phyloP scores from a whole-genome alignment of 2,797 vertebrate species.

The Chaetodon trifasciatus region DNA sequence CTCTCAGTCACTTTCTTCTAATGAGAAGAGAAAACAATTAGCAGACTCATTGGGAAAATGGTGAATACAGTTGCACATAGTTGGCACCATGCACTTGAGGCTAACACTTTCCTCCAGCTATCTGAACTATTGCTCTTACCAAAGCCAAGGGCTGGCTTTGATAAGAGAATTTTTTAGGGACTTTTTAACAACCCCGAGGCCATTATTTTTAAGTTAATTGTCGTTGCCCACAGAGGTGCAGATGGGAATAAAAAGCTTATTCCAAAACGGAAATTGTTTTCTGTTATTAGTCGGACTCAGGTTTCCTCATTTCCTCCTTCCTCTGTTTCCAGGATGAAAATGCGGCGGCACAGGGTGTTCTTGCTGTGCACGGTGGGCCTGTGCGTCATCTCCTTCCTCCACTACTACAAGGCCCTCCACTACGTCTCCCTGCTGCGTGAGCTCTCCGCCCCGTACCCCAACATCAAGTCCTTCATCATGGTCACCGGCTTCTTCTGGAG shows the following conservation, averaged over 20 bases:
- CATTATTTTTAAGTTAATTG: conserved; percentile 7
- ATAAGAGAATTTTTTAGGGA: too few species aligned
- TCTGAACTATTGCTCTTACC: too few species aligned
- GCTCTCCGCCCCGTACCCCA: conserved; percentile 96
- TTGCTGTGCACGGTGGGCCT: conserved; percentile 99
- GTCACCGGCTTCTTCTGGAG: conserved; percentile 94
- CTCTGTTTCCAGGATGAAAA: conserved; percentile 93
- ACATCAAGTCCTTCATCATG: conserved; percentile 96
- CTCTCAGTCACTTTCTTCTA: background rate
- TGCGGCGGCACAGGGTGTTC: conserved; percentile 99
- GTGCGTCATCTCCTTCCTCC: conserved; percentile 99
- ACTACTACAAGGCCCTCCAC: conserved; percentile 98
- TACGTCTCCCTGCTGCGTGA: conserved; percentile 97
- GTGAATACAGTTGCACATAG: background rate
- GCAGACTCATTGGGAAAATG: background rate
- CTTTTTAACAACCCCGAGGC: background rate
- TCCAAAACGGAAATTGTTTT: conserved; percentile 17
- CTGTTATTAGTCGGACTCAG: conserved; percentile 9
- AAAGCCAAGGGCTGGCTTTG: too few species aligned
- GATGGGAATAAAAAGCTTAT: conserved; percentile 20
- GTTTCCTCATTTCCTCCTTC: background rate
- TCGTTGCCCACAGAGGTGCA: background rate
- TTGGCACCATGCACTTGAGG: background rate
- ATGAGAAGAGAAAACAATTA: background rate
- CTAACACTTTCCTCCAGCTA: background rate